Base-by-base conservation (phyloP, 2,888 invertebrate species). In the Ectemnius cavifrons region DNA sequence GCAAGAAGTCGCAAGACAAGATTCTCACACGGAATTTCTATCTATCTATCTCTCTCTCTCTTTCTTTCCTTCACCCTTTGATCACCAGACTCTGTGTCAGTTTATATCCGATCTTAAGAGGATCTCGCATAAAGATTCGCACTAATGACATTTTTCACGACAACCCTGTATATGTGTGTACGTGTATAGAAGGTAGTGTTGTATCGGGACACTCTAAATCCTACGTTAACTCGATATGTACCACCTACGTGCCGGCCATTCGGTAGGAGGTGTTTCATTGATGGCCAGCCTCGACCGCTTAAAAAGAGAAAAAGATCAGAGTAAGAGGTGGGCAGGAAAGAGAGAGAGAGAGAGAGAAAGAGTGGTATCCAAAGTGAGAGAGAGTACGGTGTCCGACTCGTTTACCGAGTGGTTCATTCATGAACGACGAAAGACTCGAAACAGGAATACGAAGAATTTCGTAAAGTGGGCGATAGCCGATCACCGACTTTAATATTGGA, bases 231-330 rank as follows among this genome's bases (percentile, higher is more conserved):
- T 80, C 66, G 72, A 37, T 37, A 37, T 37, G 27, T 59, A 60
- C 81, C 83, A 80, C 83, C 82, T 83, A 82, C 82, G 83, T 71
- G 16, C 46, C 20, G 37, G 28, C 49, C 73, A 67, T 71, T 73
- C 66, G 78, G 78, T 82, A 80, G 80, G 73, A 83, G 82, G 75
- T 78, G 83, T 82, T 82, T 78, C 82, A 82, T 82, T 82, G 83
- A 82, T 83, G 78, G 71, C 76, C 83, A 78, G 73, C 65, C 52
- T 73, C 71, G 80, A 75, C 37, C 37, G 37, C 37, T 37, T 37
- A 11, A 37, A 37, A 37, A 37, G 11, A 11, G 11, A 37, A 37
- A 6, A 37, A 37, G 8, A 37, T 0, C 37, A 37, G 63, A 78
- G 69, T 74, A 66, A 62, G 61, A 67, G 63, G 71, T 73, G 67